Percentiles rank a stretch among this genome's conserved stretches.
Evolutionary conservation across 2,888 invertebrate genomes (phyloP).

Genomic region (Abrostola tripartita): DNA sequence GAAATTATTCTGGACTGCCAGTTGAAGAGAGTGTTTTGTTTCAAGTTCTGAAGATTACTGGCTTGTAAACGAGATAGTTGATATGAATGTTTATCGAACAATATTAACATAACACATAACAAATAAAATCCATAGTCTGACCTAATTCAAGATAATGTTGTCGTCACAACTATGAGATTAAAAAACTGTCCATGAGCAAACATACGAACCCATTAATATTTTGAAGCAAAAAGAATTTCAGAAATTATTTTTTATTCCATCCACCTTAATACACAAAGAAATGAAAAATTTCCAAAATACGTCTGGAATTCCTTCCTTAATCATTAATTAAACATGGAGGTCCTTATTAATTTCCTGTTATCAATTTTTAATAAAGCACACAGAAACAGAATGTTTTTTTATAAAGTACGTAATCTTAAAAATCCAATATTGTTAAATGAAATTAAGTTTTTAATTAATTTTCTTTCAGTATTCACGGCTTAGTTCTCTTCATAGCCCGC

Average conservation of each 20-base stretch:
- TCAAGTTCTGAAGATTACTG: not conserved
- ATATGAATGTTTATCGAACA: too few relatives aligned
- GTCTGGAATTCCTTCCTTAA: slow-evolving; percentile 34
- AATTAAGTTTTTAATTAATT: slow-evolving; percentile 84
- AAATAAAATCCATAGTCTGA: too few relatives aligned
- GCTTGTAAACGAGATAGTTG: too few relatives aligned
- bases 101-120: too few relatives aligned
- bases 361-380: slow-evolving; percentile 60
- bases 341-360: slow-evolving; percentile 58
- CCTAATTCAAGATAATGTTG: too few relatives aligned
- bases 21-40: not conserved
- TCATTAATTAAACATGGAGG: slow-evolving; percentile 55
- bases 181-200: too few relatives aligned
- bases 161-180: too few relatives aligned
- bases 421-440: slow-evolving; percentile 75
- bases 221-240: not conserved
- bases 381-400: slow-evolving; percentile 42
- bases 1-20: slow-evolving; percentile 24
- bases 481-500: slow-evolving; percentile 67
- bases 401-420: slow-evolving; percentile 64
- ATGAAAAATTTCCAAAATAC: slow-evolving; percentile 27
- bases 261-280: not conserved
- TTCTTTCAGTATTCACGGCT: slow-evolving; percentile 73
- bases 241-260: slow-evolving; percentile 8
- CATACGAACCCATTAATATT: too few relatives aligned